Evolutionary conservation across 1,140 invertebrate species (phyloP).

Genomic region (Stenopsyche tienmushanensis): DNA sequence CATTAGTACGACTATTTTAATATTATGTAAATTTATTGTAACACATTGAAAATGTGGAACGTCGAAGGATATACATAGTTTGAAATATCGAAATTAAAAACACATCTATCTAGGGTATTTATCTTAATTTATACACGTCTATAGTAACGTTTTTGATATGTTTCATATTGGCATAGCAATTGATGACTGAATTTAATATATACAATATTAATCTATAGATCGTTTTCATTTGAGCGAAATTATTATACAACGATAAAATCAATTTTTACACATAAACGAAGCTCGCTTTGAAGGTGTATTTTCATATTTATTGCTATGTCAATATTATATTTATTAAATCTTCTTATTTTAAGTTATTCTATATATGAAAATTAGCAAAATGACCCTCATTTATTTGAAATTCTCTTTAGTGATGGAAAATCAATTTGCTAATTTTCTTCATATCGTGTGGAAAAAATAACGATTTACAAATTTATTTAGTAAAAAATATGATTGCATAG

Average conservation of each 20-base stretch:
- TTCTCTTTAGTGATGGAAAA: background rate
- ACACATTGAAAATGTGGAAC: too few relatives aligned
- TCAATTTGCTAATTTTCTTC: background rate
- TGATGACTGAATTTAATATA: background rate
- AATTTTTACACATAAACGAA: background rate
- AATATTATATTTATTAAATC: conserved; percentile 5
- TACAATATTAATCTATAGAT: too few relatives aligned
- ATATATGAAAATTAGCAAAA: too few relatives aligned
- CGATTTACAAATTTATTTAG: conserved; percentile 1
- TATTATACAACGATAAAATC: background rate
- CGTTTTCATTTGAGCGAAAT: background rate
- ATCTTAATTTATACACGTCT: conserved; percentile 10
- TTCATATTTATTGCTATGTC: conserved; percentile 24
- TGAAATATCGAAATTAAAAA: background rate
- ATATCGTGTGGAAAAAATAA: conserved; percentile 8
- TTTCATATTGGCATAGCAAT: conserved; percentile 28
- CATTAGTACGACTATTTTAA: too few relatives aligned
- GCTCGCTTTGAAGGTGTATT: background rate
- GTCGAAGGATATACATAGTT: background rate
- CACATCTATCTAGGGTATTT: background rate
- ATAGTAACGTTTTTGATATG: conserved; percentile 20
- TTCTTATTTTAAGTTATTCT: too few relatives aligned
- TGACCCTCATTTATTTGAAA: background rate
- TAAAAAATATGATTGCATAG: conserved; percentile 6
- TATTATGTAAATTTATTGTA: background rate